Percentiles rank a stretch among this genome's conserved stretches.
Conservation (phyloP, 1,140 invertebrate genomes). For the Aphelinus certus region DNA sequence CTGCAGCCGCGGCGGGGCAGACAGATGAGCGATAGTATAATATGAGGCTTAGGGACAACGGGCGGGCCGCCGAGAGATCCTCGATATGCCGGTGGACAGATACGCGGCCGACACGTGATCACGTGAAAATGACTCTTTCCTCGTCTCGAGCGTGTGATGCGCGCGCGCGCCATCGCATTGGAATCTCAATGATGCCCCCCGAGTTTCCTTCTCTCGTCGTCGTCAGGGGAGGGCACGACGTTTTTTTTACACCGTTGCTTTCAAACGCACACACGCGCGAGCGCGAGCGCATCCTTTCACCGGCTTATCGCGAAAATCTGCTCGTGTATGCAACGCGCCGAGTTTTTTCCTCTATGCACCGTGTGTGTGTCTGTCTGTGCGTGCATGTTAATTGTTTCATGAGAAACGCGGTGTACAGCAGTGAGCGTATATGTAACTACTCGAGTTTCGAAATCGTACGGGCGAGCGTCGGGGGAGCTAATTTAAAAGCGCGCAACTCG, state of each 20-base stretch:
- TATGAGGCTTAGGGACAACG: not conserved
- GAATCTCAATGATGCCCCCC: slow-evolving; percentile 17
- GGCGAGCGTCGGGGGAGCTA: too few species aligned
- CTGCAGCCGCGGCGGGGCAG: not conserved
- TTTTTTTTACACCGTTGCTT: not conserved
- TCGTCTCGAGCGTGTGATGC: too few species aligned
- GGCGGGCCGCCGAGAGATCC: not conserved
- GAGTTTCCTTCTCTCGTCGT: not conserved
- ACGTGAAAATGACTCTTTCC: slow-evolving; percentile 20
- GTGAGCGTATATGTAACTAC: not conserved
- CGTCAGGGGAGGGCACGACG: not conserved
- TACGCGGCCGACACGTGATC: not conserved
- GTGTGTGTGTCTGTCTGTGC: too few species aligned
- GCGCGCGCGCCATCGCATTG: not conserved
- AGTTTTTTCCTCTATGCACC: too few species aligned
- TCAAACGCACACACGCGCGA: too few species aligned
- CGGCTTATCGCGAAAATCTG: too few species aligned
- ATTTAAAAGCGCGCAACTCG: too few species aligned
- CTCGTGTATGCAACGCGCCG: too few species aligned
- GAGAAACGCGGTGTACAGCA: not conserved
- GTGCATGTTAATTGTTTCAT: not conserved
- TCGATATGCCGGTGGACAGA: not conserved
- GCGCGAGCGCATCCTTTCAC: too few species aligned
- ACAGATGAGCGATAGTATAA: slow-evolving; percentile 5
- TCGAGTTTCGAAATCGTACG: too few species aligned